These are phyloP conservation scores for Lycocorax pyrrhopterus DNA, from an alignment of 2,113 vertebrate genomes.

Conservation along the genomic window DNA sequence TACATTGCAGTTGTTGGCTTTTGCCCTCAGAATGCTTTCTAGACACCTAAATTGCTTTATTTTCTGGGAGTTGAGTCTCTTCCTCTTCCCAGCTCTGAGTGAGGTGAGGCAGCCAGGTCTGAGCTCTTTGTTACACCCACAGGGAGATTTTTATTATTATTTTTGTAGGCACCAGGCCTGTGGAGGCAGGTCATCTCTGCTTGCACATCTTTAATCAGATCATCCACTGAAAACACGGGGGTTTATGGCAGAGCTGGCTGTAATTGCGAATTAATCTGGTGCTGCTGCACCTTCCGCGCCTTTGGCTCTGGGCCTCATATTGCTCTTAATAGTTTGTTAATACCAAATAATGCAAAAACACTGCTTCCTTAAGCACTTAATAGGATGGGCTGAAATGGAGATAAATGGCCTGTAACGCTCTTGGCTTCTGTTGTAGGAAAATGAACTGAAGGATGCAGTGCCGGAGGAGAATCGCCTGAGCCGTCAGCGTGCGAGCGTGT, in stretches of 20 bases:
- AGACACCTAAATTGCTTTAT: neutral
- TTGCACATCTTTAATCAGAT: conserved; percentile 8
- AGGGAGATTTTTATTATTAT: neutral
- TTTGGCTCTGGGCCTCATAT: neutral
- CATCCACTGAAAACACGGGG: neutral
- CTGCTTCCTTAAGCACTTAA: neutral
- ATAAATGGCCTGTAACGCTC: neutral
- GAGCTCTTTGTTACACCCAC: neutral
- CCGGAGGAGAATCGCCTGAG: conserved; percentile 75
- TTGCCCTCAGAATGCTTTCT: neutral
- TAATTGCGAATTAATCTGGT: neutral
- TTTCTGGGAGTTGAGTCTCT: neutral
- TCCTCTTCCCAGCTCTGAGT: neutral
- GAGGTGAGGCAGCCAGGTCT: neutral
- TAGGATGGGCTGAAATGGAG: neutral
- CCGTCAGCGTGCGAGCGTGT: conserved; percentile 72
- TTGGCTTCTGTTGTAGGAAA: conserved; percentile 69
- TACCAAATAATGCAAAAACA: neutral
- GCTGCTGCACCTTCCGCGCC: neutral
- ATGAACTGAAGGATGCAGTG: conserved; percentile 81
- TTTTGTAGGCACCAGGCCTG: neutral
- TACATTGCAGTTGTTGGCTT: neutral
- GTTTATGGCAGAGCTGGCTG: neutral
- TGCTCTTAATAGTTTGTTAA: neutral
- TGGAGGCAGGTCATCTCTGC: neutral